A percentile compares a stretch with the other conserved stretches of the same genome.
These are phyloP conservation scores for Cephalopachus bancanus DNA, from an alignment of 2,797 vertebrate genomes.

Conservation along the genomic window DNA sequence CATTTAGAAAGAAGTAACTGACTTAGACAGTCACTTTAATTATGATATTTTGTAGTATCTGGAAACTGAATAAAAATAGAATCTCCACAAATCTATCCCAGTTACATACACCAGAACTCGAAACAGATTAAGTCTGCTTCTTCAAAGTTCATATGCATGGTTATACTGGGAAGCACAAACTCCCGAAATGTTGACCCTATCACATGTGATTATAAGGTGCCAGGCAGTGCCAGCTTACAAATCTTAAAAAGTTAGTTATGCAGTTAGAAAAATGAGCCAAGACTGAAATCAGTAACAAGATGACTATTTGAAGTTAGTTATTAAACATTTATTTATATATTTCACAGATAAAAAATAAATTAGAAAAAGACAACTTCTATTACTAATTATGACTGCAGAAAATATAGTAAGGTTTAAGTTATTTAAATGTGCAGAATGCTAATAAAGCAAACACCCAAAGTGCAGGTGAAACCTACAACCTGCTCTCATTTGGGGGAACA, in stretches of 20 bases:
- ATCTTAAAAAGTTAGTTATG: not conserved
- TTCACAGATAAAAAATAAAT: not conserved
- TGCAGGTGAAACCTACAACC: slow-evolving; percentile 76
- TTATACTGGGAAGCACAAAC: not conserved
- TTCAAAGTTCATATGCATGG: not conserved
- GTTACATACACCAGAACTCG: not conserved
- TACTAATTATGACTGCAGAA: not conserved
- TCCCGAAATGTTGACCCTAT: not conserved
- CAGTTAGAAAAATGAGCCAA: not conserved
- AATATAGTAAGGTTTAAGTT: not conserved
- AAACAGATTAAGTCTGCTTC: slow-evolving; percentile 4
- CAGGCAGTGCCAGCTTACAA: not conserved
- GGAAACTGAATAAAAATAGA: not conserved
- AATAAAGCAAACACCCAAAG: slow-evolving; percentile 65
- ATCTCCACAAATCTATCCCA: not conserved
- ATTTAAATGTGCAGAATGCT: slow-evolving; percentile 45
- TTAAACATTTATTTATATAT: not conserved
- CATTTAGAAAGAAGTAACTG: not conserved
- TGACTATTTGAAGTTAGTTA: not conserved
- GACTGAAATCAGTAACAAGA: not conserved
- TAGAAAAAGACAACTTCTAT: not conserved
- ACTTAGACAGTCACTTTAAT: not conserved
- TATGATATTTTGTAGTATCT: not conserved
- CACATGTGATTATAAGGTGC: not conserved
- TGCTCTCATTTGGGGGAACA: slow-evolving; percentile 76